phyloP scores from a whole-genome alignment of 2,113 vertebrate species.

The Malurus melanocephalus region DNA sequence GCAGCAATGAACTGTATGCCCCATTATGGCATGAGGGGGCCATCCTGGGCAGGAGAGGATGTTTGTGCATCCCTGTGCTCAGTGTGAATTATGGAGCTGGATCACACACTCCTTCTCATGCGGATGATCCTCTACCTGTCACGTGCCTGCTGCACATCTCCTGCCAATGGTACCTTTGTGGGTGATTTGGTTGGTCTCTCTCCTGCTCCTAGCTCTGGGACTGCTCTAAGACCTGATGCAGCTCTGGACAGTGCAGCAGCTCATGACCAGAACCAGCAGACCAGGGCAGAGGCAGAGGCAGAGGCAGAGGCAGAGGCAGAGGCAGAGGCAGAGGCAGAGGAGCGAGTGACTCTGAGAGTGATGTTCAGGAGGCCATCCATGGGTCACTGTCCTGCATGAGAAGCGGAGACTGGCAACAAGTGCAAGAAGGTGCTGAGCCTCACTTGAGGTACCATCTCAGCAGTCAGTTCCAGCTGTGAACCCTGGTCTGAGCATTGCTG shows the following conservation, averaged over 20 bases:
- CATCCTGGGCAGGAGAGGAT: neutral
- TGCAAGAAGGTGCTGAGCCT: neutral
- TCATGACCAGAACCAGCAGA: neutral
- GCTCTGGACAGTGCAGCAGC: accelerated
- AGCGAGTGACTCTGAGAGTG: neutral
- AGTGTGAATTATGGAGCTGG: accelerated
- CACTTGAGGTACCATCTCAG: neutral
- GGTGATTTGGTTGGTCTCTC: accelerated
- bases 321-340: neutral
- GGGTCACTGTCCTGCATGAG: neutral
- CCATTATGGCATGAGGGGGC: neutral
- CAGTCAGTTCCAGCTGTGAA: neutral
- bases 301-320: neutral
- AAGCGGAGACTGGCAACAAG: neutral
- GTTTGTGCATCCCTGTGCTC: neutral
- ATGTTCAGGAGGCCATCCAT: neutral
- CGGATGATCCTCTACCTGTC: accelerated
- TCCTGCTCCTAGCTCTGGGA: neutral
- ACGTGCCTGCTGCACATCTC: accelerated
- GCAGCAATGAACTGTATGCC: neutral
- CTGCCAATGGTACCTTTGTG: neutral
- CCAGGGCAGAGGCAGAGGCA: neutral
- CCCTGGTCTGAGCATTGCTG: neutral
- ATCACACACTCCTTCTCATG: accelerated
- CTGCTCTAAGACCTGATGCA: neutral